Evolutionary conservation across 2,113 vertebrate genomes (phyloP).

Genomic region (Chlorocebus sabaeus): DNA sequence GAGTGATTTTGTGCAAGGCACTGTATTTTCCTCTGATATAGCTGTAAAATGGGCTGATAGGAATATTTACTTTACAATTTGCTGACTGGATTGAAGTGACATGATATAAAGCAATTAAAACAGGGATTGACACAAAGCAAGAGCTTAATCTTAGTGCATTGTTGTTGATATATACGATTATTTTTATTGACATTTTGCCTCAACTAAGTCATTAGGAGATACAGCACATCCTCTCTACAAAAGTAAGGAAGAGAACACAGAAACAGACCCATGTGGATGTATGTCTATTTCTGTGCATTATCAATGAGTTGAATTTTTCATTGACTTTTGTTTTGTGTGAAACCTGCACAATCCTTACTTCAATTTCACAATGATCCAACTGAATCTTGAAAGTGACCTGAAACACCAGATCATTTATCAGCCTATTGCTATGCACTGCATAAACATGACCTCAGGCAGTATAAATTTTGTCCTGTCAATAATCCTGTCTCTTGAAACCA

Average conservation of each 20-base stretch:
- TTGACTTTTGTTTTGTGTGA: conserved; percentile 1
- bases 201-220: neutral
- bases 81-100: neutral
- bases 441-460: neutral
- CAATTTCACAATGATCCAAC: neutral
- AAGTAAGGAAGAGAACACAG: neutral
- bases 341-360: neutral
- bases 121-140: neutral
- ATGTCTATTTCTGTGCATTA: neutral
- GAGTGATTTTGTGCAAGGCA: neutral
- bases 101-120: neutral
- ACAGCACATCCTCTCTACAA: neutral
- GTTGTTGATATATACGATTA: neutral
- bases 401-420: neutral
- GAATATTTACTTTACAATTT: neutral
- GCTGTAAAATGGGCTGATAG: neutral
- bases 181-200: neutral
- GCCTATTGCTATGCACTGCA: neutral
- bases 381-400: neutral
- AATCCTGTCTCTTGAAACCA: neutral
- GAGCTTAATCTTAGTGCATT: neutral
- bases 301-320: neutral
- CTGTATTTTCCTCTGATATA: neutral
- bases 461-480: neutral
- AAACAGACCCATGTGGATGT: neutral